phyloP scores from a whole-genome alignment of 2,888 invertebrate genomes.

The Philhelius pedissequus region DNA sequence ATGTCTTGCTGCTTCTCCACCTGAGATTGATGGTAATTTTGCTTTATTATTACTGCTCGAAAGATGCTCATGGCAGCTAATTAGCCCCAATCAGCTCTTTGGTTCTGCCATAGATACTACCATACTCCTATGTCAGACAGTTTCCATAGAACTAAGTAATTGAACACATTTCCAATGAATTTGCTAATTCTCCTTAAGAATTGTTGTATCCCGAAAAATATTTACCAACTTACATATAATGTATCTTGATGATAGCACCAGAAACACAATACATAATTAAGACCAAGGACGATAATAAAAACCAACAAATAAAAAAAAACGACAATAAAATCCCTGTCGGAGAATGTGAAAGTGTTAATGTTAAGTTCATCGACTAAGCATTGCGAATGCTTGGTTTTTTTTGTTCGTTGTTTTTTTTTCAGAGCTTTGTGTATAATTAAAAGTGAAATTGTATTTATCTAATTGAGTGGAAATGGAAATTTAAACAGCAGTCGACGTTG shows the following conservation, averaged over 20 bases:
- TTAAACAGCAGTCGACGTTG: slow-evolving; percentile 27
- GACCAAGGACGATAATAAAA: not conserved
- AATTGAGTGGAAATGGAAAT: slow-evolving; percentile 44
- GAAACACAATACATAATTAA: not conserved
- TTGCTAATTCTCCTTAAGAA: slow-evolving; percentile 21
- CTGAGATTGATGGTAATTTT: slow-evolving; percentile 16
- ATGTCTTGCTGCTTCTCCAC: not conserved
- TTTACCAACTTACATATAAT: not conserved
- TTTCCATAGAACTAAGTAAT: slow-evolving; percentile 52
- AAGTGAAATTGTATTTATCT: slow-evolving; percentile 55
- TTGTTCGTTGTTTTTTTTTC: not conserved
- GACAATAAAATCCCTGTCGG: not conserved
- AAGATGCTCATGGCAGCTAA: slow-evolving; percentile 28
- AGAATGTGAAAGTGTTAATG: slow-evolving; percentile 2
- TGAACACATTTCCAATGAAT: slow-evolving; percentile 49
- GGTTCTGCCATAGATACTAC: slow-evolving; percentile 1
- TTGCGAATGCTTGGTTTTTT: not conserved
- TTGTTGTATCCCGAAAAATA: not conserved
- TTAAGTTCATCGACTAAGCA: slow-evolving; percentile 22
- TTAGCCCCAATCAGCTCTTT: slow-evolving; percentile 22
- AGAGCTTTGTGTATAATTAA: slow-evolving; percentile 47
- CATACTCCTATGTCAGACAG: not conserved
- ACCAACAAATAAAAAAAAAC: too few species aligned
- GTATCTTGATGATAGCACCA: not conserved
- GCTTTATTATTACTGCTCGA: not conserved